phyloP scores from a whole-genome alignment of 2,113 vertebrate species.

The Mesocricetus auratus region DNA sequence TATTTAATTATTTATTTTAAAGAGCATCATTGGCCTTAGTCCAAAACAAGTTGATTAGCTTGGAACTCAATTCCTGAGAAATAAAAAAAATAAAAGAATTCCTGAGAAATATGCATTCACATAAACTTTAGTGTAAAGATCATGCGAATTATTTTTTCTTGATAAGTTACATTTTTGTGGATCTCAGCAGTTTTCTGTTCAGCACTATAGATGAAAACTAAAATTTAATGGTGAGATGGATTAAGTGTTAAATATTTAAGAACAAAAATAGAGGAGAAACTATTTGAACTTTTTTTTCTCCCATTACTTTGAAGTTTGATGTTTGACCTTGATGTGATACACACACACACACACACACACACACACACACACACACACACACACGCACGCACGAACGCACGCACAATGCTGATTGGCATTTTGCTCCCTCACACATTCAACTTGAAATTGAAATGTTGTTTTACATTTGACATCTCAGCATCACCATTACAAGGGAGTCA shows the following conservation, averaged over 20 bases:
- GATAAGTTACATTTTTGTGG: constrained; percentile 6
- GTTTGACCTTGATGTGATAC: neutral
- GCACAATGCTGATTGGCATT: neutral
- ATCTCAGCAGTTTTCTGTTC: constrained; percentile 34
- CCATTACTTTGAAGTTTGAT: constrained; percentile 36
- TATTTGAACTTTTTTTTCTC: neutral
- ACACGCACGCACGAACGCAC: neutral
- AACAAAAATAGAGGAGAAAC: neutral
- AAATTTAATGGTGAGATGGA: neutral
- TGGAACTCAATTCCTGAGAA: neutral
- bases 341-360: too few species aligned
- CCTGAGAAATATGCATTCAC: neutral
- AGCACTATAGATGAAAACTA: neutral
- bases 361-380: neutral
- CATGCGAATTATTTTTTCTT: constrained; percentile 12
- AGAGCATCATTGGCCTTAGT: neutral
- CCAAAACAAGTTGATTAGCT: constrained; percentile 28
- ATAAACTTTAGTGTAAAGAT: neutral
- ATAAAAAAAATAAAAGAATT: neutral
- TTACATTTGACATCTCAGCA: neutral
- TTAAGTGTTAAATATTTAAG: constrained; percentile 37
- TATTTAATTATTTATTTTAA: neutral
- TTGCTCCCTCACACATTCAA: neutral
- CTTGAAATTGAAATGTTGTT: constrained; percentile 33
- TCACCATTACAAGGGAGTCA: neutral